Base-by-base conservation (phyloP, 1,140 invertebrate species). In the Charaxes varanes region DNA sequence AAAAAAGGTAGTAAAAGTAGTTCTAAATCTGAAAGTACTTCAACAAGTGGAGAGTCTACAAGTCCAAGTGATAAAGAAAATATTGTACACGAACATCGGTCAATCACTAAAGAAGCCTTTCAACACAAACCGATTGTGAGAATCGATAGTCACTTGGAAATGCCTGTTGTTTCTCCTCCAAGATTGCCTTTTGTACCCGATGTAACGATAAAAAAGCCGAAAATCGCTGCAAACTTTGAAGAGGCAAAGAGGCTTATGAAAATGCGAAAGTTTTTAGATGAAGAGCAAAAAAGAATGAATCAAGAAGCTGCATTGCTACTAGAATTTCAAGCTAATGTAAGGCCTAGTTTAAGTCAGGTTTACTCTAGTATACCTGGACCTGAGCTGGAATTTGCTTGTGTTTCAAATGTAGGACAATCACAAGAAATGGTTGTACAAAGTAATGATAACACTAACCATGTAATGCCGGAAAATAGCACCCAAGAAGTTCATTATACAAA, bases 211-310 rank as follows among this genome's bases (percentile, higher is more conserved):
- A 84, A 86, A 33, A 90, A 90, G 59, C 87, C 87, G 1, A 90
- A 88, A 73, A 86, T 89, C 30, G 87, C 86, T 1, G 86, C 86
- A 2, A 89, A 88, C 60, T 74, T 88, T 36, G 74, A 86, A 38
- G 88, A 90, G 78, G 87, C 86, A 1, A 86, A 85, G 40, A 81
- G 84, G 48, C 56, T 89, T 10, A 89, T 89, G 83, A 90, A 90
- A 70, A 86, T 90, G 49, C 68, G 89, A 3, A 90, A 87, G 42
- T 85, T 87, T 44, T 72, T 90, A 49, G 87, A 87, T 6, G 86
- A 86, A 56, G 76, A 87, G 40, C 87, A 88, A 48, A 82, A 79
- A 26, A 70, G 86, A 46, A 84, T 85, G 64, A 74, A 86, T 43
- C 83, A 87, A 62, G 72, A 79, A 43, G 83, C 82, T 13, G 79